Conservation (phyloP, 2,888 invertebrate species). For the Apotomis betuletana region DNA sequence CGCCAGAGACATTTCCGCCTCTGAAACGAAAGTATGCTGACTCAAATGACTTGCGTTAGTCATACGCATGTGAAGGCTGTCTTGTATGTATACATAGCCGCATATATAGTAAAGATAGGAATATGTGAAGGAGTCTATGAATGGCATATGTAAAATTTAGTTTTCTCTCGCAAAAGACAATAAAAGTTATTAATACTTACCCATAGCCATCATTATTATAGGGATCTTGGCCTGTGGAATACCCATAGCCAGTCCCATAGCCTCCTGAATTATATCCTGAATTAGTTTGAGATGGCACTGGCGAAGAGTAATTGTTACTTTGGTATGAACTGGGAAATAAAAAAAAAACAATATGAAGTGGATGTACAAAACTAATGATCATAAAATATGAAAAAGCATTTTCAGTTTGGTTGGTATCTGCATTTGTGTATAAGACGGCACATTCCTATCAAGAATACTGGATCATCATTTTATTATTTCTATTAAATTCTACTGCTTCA, state of each 20-base stretch:
- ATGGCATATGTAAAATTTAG: background rate
- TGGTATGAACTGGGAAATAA: constrained; percentile 67
- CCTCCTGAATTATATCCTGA: constrained; percentile 67
- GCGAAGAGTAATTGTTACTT: constrained; percentile 65
- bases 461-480: constrained; percentile 66
- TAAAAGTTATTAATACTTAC: constrained; percentile 52
- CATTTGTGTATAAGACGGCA: constrained; percentile 82
- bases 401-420: constrained; percentile 56
- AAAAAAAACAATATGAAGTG: constrained; percentile 21
- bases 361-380: background rate
- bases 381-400: background rate
- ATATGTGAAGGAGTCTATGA: background rate
- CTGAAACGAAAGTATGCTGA: constrained; percentile 17
- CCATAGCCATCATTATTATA: constrained; percentile 76
- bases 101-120: background rate
- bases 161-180: background rate
- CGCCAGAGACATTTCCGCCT: constrained; percentile 61
- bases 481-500: too few relatives aligned
- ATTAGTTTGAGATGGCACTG: constrained; percentile 60
- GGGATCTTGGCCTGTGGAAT: constrained; percentile 67
- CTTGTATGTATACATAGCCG: background rate
- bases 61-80: too few relatives aligned
- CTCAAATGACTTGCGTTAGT: too few relatives aligned
- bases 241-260: constrained; percentile 70
- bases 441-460: constrained; percentile 79